Evolutionary conservation across 2,113 vertebrate genomes (phyloP).

Genomic region (Podarcis muralis): DNA sequence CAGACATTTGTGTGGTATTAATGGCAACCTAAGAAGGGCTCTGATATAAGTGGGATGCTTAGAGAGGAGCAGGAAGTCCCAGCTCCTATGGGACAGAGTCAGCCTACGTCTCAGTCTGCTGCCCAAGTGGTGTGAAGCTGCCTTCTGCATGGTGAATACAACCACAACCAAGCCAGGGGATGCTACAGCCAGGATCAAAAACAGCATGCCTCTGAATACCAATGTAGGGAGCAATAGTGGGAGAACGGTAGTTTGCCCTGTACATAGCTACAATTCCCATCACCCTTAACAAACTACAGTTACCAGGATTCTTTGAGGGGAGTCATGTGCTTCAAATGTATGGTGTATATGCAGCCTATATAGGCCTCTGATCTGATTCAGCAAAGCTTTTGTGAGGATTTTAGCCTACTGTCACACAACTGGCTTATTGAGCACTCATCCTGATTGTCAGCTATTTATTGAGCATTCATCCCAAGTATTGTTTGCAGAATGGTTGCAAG

Average conservation of each 20-base stretch:
- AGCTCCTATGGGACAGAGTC: not conserved
- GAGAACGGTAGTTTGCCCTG: not conserved
- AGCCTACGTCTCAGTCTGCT: not conserved
- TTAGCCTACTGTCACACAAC: too few species aligned
- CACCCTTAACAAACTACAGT: too few species aligned
- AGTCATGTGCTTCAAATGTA: too few species aligned
- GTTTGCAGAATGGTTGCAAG: too few species aligned
- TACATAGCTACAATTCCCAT: too few species aligned
- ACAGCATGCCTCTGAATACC: not conserved
- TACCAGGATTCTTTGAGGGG: too few species aligned
- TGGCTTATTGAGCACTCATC: too few species aligned
- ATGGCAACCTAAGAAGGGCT: not conserved
- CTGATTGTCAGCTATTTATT: too few species aligned
- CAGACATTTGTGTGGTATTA: conserved; percentile 11
- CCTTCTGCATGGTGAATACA: not conserved
- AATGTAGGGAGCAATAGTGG: not conserved
- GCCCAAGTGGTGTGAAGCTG: not conserved
- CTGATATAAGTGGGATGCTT: not conserved
- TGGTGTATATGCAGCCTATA: not conserved
- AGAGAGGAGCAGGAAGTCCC: not conserved
- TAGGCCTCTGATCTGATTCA: not conserved
- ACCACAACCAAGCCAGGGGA: too few species aligned
- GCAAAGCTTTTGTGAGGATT: not conserved
- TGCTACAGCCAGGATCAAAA: not conserved
- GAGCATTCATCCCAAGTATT: too few species aligned